Base-by-base conservation (phyloP, 2,888 invertebrate genomes). In the Orchesellides sinensis region DNA sequence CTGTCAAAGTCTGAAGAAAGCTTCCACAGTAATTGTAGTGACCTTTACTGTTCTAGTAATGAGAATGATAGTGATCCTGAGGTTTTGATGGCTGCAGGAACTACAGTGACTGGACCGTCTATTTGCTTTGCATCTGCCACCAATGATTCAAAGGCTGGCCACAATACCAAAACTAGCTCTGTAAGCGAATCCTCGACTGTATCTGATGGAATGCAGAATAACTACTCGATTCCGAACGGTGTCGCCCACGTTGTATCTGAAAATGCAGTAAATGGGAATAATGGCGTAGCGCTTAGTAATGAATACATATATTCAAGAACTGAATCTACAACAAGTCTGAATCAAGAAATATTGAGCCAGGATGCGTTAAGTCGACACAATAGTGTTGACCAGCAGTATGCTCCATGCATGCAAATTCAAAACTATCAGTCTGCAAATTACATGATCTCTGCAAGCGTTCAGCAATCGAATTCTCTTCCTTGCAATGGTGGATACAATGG, bases 21-120 rank as follows among this genome's bases (percentile, higher is more conserved):
- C 56, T 83, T 81, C 27, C 83, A 84, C 12, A 85, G 78, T 54
- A 84, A 73, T 14, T 47, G 69, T 17, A 85, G 81, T 77, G 87
- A 87, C 14, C 61, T 81, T 12, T 83, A 83, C 61, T 74, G 75
- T 32, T 87, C 85, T 8, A 83, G 84, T 19, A 85, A 84, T 56
- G 87, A 87, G 10, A 86, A 85, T 63, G 86, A 86, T 27, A 85
- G 83, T 54, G 88, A 86, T 14, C 85, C 80, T 32, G 88, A 87
- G 45, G 65, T 82, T 2, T 23, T 82, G n/a, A 78, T 83, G 2
- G 61, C 85, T 1, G 80, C 83, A 52, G 85, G 85, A 47, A 40
- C 82, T 10, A 85, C 87, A 2, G 88, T 87, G 1, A 84, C 84
- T 29, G 87, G 87, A 10, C 88, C 88, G 2, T 84, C 85, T 1